phyloP scores from a whole-genome alignment of 2,797 vertebrate species.

The Liasis olivaceus region DNA sequence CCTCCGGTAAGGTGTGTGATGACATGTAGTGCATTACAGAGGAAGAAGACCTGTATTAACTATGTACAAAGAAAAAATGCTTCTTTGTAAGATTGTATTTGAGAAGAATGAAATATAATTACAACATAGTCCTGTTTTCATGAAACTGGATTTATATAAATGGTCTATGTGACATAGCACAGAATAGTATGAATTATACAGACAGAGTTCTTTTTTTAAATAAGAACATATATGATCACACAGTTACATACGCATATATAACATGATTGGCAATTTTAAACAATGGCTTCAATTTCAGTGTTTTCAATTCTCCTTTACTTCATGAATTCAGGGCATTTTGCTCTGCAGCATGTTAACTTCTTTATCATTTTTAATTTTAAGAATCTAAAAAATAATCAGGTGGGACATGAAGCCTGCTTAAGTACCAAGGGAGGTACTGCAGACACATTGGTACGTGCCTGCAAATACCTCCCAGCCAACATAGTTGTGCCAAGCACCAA shows the following conservation, averaged over 20 bases:
- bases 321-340: background rate
- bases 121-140: background rate
- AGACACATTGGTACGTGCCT: background rate
- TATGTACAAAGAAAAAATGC: background rate
- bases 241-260: constrained; percentile 1
- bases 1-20: too few species aligned
- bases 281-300: constrained; percentile 18
- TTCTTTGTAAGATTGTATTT: background rate
- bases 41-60: background rate
- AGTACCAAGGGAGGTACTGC: background rate
- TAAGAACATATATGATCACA: background rate
- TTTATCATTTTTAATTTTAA: background rate
- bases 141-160: background rate
- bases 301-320: background rate
- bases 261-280: background rate
- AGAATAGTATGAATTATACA: background rate
- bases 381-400: background rate
- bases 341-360: background rate
- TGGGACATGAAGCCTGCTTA: background rate
- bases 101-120: too few species aligned
- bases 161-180: background rate
- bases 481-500: background rate
- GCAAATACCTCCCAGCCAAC: background rate
- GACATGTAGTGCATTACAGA: background rate
- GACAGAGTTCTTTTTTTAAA: background rate